Base-by-base conservation (phyloP, 2,797 vertebrate genomes). In the Peromyscus eremicus region DNA sequence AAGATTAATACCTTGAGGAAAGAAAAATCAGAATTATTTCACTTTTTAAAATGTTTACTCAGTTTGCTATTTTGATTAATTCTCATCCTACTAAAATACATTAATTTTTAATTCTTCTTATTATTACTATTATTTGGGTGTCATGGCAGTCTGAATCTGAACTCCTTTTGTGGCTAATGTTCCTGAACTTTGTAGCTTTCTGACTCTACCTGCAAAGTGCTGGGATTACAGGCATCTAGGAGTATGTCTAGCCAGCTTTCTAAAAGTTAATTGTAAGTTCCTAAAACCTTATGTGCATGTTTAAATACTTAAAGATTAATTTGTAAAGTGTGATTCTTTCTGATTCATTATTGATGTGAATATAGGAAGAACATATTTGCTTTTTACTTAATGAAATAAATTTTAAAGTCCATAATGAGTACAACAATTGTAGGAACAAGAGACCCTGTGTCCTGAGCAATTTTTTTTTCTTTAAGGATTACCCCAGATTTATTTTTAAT, bases 401-500 rank as follows among this genome's bases (percentile, higher is more conserved):
- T n/a, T 27, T 76, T 82, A 1, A 97, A 91, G 68, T 82, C 0
- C 21, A 94, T 37, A 91, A 57, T 64, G 6, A 91, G 57, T 66
- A 82, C 13, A 79, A 6, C 81, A 6, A 25, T 52, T 68, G 0
- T 68, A 91, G 88, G 3, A 71, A 49, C 88, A 93, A 91, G 52
- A 5, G 8, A 1, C 2, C 87, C 29, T 85, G 6, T 70, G 13
- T 79, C 27, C 27, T 75, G 46, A 89, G 2, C 62, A 80, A 66
- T 16, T 82, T 0, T 80, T 0, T 80, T 96, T 89, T 52, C 5
- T 73, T 85, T 96, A 80, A 85, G 43, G 84, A 7, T 29, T 87
- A 82, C 62, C 68, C 60, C 73, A 83, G 10, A 64, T n/a, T 91
- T 21, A 76, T 76, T 88, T 68, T 82, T 92, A 88, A 91, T 91